Percentiles rank a stretch among this genome's conserved stretches.
Evolutionary conservation across 2,888 invertebrate genomes (phyloP).

Genomic region (Clitarchus hookeri): DNA sequence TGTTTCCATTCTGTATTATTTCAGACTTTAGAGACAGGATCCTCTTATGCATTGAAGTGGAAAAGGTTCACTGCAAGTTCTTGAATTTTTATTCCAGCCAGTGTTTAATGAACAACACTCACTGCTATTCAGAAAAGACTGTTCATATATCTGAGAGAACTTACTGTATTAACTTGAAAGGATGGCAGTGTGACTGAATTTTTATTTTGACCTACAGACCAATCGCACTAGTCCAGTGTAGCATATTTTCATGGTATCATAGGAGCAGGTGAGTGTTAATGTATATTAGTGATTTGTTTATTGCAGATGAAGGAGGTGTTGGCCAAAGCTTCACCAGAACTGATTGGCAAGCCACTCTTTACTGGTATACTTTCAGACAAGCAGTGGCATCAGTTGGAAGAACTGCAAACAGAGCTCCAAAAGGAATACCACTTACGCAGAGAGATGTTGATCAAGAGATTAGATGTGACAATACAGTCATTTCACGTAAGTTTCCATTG

Average conservation of each 20-base stretch:
- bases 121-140: too few relatives aligned
- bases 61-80: too few relatives aligned
- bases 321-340: constrained; percentile 56
- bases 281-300: neutral
- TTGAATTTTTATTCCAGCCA: too few relatives aligned
- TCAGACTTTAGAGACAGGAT: too few relatives aligned
- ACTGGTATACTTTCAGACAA: constrained; percentile 70
- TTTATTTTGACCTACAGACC: too few relatives aligned
- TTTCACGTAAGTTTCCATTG: constrained; percentile 71
- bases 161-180: too few relatives aligned
- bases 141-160: too few relatives aligned
- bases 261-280: neutral
- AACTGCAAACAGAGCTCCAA: constrained; percentile 71
- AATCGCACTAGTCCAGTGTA: too few relatives aligned
- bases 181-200: too few relatives aligned
- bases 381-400: constrained; percentile 80
- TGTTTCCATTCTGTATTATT: too few relatives aligned
- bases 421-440: constrained; percentile 82
- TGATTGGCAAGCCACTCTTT: constrained; percentile 79
- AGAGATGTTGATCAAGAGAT: constrained; percentile 84
- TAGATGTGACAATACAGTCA: constrained; percentile 96
- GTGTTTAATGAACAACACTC: too few relatives aligned
- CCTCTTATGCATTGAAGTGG: too few relatives aligned
- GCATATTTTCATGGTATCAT: neutral
- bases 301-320: constrained; percentile 51